Evolutionary conservation across 2,888 invertebrate genomes (phyloP), one percentile per base, ranked within the genome.

Genomic region (Agriopis leucophaearia): DNA sequence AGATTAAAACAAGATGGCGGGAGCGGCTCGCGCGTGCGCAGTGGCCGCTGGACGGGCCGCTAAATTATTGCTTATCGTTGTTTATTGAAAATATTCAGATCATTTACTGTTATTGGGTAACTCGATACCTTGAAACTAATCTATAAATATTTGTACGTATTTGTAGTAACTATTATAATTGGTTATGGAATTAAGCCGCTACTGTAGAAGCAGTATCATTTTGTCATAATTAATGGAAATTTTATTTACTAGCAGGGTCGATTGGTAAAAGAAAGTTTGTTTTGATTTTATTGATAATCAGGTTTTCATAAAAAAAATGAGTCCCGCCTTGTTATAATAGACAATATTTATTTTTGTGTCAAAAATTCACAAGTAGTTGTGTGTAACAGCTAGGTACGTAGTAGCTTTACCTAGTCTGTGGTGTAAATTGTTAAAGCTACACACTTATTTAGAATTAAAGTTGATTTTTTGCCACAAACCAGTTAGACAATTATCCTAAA

Each of bases 1-100:
- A 92, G 92, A 94, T 94, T 89, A 91, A 72, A 89, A 90, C 91
- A 92, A 92, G 89, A 92, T 92, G 92, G 92, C 92, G 92, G 90
- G 88, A 86, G 88, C 84, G 90, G 91, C 91, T 83, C 90, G 92
- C 93, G 93, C 92, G 93, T 91, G 93, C 93, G 89, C 91, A 85
- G 85, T 81, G 85, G 82, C 84, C 84, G 83, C 85, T 81, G 27
- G 79, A 73, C 74, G 73, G 74, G 79, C 70, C 75, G 73, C 78
- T 92, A 92, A 92, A 87, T 89, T 90, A 87, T 70, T 77, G 82
- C 86, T 76, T 82, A 78, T 82, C 81, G 79, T 81, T 67, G 56
- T 73, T 62, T 70, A 76, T 73, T 75, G 69, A 64, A 69, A 73
- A 69, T 78, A 72, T 77, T 60, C 60, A 56, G 60, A 51, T 65